Percentiles rank a stretch among this genome's conserved stretches.
Evolutionary conservation across 2,113 vertebrate genomes (phyloP).

Genomic region (Daphoenositta chrysoptera): DNA sequence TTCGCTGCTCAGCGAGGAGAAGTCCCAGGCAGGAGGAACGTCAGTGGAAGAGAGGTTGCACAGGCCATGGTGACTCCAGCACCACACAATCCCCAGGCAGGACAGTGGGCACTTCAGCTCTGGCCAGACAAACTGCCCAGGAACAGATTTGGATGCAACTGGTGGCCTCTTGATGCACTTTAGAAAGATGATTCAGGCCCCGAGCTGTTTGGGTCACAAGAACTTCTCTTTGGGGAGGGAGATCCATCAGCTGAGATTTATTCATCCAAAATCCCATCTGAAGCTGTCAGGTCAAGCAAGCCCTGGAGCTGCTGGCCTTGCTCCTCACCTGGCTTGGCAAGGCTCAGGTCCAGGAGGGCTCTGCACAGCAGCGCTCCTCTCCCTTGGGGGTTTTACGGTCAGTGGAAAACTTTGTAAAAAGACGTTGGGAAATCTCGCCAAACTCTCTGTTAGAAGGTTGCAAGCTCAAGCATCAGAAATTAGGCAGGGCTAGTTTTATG

Average conservation of each 20-base stretch:
- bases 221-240: background rate
- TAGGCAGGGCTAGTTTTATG: background rate
- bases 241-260: background rate
- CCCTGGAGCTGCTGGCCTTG: background rate
- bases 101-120: background rate
- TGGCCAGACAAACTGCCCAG: background rate
- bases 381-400: background rate
- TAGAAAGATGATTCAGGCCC: background rate
- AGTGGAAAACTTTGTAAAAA: background rate
- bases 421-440: background rate
- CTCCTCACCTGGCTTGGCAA: fast-evolving
- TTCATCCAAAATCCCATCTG: background rate
- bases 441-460: background rate
- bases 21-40: background rate
- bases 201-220: background rate
- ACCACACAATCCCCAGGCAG: fast-evolving
- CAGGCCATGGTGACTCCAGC: background rate
- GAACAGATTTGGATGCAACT: background rate
- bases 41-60: background rate
- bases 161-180: background rate
- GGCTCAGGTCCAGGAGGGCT: background rate
- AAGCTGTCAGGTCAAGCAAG: background rate
- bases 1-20: background rate
- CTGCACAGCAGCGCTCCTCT: background rate
- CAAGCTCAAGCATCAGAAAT: background rate